Percentiles rank a stretch among this genome's conserved stretches.
These are phyloP conservation scores for Chrysocyon brachyurus DNA, from an alignment of 2,797 vertebrate species.

Conservation along the genomic window DNA sequence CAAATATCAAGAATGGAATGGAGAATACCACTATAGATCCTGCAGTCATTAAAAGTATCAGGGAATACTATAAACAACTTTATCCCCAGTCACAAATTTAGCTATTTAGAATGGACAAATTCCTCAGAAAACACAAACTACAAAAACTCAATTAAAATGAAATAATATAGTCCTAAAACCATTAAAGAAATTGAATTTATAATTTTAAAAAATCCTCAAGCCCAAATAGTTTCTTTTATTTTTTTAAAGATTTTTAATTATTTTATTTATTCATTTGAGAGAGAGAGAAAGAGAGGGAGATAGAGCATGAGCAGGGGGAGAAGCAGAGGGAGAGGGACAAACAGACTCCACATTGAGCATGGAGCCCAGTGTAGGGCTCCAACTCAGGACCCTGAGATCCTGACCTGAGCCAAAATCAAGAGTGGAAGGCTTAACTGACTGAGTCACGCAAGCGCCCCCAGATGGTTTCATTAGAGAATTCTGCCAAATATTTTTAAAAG, in stretches of 20 bases:
- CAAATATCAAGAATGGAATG: background rate
- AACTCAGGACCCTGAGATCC: background rate
- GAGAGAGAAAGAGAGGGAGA: background rate
- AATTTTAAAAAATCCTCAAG: background rate
- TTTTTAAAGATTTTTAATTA: background rate
- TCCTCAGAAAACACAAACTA: background rate
- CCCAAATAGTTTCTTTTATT: background rate
- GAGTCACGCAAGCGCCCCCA: background rate
- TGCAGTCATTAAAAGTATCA: background rate
- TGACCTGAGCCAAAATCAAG: background rate
- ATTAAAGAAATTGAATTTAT: background rate
- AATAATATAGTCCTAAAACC: background rate
- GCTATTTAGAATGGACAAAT: constrained; percentile 4
- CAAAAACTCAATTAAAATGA: background rate
- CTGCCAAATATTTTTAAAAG: background rate
- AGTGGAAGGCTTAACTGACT: background rate
- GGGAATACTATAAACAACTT: background rate
- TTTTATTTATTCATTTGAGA: background rate
- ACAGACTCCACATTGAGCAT: background rate
- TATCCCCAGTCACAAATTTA: background rate
- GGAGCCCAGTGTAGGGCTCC: background rate
- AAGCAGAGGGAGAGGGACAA: background rate
- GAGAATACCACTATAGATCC: background rate
- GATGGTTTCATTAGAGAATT: background rate
- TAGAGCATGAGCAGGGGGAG: background rate